phyloP scores from a whole-genome alignment of 64 coral and sea anemone species.

The Platygyra sinensis region DNA sequence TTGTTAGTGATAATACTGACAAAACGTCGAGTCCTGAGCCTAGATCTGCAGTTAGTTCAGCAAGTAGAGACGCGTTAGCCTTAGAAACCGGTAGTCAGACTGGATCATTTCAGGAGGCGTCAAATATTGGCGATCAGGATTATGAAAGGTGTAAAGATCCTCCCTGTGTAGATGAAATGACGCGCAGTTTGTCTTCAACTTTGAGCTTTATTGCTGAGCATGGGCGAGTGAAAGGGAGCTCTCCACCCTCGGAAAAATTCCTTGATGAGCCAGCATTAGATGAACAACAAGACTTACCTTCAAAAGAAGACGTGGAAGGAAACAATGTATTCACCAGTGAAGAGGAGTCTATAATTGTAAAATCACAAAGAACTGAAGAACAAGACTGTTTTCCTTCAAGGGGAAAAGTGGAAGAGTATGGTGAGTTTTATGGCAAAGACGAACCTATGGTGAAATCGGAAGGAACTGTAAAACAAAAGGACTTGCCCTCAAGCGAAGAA shows the following conservation, averaged over 20 bases:
- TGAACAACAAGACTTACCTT: neutral
- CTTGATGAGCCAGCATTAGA: neutral
- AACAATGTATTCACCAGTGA: neutral
- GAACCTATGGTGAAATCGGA: neutral
- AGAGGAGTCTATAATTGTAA: neutral
- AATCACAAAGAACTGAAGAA: neutral
- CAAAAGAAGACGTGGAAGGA: neutral
- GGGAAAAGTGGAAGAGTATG: neutral
- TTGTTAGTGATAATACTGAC: slow-evolving; percentile 29
- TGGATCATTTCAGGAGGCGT: neutral
- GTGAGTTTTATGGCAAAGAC: too few relatives aligned
- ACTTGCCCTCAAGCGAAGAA: neutral
- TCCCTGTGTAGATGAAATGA: slow-evolving; percentile 2
- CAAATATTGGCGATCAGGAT: neutral
- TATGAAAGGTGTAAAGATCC: neutral
- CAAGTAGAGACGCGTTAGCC: neutral
- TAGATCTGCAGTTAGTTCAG: slow-evolving; percentile 6
- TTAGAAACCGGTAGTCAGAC: neutral
- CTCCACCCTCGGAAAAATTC: neutral
- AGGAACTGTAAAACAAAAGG: neutral
- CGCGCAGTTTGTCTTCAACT: slow-evolving; percentile 26
- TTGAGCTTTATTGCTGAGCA: slow-evolving; percentile 27
- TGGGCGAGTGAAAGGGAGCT: neutral
- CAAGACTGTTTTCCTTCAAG: neutral
- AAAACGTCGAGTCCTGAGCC: neutral